phyloP scores from a whole-genome alignment of 2,888 invertebrate species.

The Heteromyza rotundicornis region DNA sequence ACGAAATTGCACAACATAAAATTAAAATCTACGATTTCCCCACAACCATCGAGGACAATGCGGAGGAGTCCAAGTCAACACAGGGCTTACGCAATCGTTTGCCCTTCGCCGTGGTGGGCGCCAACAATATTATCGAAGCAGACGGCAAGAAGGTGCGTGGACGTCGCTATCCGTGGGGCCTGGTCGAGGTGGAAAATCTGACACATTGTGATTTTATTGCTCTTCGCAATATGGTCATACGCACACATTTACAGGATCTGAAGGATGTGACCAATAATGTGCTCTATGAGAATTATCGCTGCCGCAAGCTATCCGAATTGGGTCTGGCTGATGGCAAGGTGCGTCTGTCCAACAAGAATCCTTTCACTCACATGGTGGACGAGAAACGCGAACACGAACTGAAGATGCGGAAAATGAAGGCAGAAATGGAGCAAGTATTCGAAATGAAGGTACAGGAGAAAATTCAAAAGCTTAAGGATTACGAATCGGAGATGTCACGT shows the following conservation, averaged over 20 bases:
- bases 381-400: conserved; percentile 95
- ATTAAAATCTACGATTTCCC: conserved; percentile 99
- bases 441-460: conserved; percentile 98
- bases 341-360: conserved; percentile 91
- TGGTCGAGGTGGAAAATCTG: conserved; percentile 98
- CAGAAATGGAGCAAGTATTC: conserved; percentile 98
- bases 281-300: conserved; percentile 99
- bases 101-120: conserved; percentile 98
- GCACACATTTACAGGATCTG: conserved; percentile 95
- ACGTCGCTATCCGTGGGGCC: conserved; percentile 97
- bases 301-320: conserved; percentile 88
- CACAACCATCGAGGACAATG: conserved; percentile 77
- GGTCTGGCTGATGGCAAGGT: conserved; percentile 84
- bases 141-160: conserved; percentile 90
- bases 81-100: conserved; percentile 86
- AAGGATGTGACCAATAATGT: conserved; percentile 99
- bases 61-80: conserved; percentile 79
- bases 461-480: conserved; percentile 93
- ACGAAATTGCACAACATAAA: conserved; percentile 96
- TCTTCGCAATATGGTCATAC: conserved; percentile 94
- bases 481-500: conserved; percentile 89
- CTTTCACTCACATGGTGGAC: conserved; percentile 97
- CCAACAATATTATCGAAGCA: conserved; percentile 91
- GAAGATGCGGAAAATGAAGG: conserved; percentile 98
- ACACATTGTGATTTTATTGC: conserved; percentile 99